These are phyloP conservation scores for Hylaeus anthracinus DNA, from an alignment of 1,140 invertebrate genomes.

Conservation along the genomic window DNA sequence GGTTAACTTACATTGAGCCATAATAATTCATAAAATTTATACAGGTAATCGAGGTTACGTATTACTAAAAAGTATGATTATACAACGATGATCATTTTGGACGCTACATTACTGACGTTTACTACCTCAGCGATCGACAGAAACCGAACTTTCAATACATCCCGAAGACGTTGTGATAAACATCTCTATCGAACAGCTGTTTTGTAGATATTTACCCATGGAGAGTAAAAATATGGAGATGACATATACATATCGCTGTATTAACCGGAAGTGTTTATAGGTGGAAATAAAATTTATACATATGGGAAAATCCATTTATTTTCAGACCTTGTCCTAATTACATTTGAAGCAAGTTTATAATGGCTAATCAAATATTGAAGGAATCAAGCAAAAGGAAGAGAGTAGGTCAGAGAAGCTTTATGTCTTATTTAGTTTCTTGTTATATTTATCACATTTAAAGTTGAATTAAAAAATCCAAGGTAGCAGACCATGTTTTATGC, in stretches of 20 bases:
- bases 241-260: background rate
- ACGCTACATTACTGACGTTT: constrained; percentile 10
- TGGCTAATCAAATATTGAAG: background rate
- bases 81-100: constrained; percentile 12
- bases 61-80: constrained; percentile 17
- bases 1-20: constrained; percentile 85
- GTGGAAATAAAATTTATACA: constrained; percentile 1
- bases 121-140: constrained; percentile 5
- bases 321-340: background rate
- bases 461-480: too few relatives aligned
- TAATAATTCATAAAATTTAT: constrained; percentile 33
- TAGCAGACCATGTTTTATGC: too few relatives aligned
- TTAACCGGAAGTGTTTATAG: constrained; percentile 17
- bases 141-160: constrained; percentile 14
- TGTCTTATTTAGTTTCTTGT: too few relatives aligned
- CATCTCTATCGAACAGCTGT: constrained; percentile 43
- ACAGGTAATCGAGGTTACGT: constrained; percentile 21
- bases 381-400: background rate
- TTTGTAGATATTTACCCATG: constrained; percentile 32
- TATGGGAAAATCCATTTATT: background rate
- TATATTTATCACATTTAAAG: too few relatives aligned
- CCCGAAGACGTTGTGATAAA: constrained; percentile 13
- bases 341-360: background rate
- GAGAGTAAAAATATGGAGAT: constrained; percentile 32
- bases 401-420: too few relatives aligned